Conservation (phyloP, 2,888 invertebrate species). For the Lasioglossum malachurum region DNA sequence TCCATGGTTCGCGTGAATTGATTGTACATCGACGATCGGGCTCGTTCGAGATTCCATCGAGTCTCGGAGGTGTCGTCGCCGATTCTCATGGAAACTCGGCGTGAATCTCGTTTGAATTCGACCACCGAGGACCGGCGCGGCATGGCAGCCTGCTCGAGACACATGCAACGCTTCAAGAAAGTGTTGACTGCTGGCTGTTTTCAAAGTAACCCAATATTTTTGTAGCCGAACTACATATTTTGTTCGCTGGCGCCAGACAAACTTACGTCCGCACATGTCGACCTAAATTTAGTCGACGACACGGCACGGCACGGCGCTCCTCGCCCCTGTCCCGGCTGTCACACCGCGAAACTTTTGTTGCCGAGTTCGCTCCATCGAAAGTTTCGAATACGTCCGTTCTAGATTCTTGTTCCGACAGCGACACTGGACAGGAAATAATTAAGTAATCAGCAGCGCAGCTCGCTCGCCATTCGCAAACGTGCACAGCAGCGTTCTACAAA, state of each 20-base stretch:
- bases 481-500: not conserved
- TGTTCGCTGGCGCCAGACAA: slow-evolving; percentile 80
- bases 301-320: slow-evolving; percentile 29
- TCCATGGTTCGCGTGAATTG: slow-evolving; percentile 4
- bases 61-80: not conserved
- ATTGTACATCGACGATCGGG: not conserved
- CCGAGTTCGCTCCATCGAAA: slow-evolving; percentile 13
- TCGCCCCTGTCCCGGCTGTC: slow-evolving; percentile 39
- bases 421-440: not conserved
- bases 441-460: not conserved
- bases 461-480: not conserved
- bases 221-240: slow-evolving; percentile 74
- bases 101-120: slow-evolving; percentile 34
- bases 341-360: slow-evolving; percentile 34
- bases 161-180: slow-evolving; percentile 81
- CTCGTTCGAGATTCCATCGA: not conserved
- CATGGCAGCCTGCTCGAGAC: slow-evolving; percentile 51
- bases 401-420: not conserved
- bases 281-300: slow-evolving; percentile 74
- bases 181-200: slow-evolving; percentile 83
- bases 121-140: not conserved
- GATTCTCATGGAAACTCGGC: not conserved
- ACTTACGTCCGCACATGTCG: slow-evolving; percentile 77
- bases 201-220: slow-evolving; percentile 83
- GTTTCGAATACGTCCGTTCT: not conserved